These are phyloP conservation scores for Adelognathus sp. DNA, from an alignment of 2,888 invertebrate species.

Conservation along the genomic window DNA sequence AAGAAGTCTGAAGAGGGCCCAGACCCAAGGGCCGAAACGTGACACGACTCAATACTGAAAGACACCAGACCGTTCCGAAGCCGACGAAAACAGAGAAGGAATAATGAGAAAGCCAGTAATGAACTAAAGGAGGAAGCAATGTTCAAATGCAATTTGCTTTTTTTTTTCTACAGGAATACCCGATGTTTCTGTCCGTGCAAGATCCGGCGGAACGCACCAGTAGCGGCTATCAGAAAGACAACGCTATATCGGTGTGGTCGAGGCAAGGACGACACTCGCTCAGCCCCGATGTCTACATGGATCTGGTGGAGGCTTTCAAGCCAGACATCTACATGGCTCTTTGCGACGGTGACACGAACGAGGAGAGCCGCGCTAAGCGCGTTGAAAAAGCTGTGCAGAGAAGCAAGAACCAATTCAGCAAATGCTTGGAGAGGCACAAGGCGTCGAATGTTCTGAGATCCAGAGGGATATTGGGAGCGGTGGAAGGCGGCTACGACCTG, in stretches of 20 bases:
- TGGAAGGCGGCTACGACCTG: conserved; percentile 89
- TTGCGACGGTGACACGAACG: conserved; percentile 89
- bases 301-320: conserved; percentile 88
- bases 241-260: conserved; percentile 90
- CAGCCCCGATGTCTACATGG: conserved; percentile 88
- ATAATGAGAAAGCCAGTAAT: too few relatives aligned
- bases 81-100: too few relatives aligned
- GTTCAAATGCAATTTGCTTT: conserved; percentile 23
- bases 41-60: too few relatives aligned
- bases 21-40: too few relatives aligned
- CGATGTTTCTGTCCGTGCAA: conserved; percentile 84
- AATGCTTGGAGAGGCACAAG: conserved; percentile 86
- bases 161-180: conserved; percentile 80
- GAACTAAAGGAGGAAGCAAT: too few relatives aligned
- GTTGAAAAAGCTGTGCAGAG: conserved; percentile 87
- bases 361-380: conserved; percentile 87
- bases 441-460: conserved; percentile 83
- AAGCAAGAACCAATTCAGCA: conserved; percentile 86
- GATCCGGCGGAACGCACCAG: conserved; percentile 87
- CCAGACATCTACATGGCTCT: conserved; percentile 92
- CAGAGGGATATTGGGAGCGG: conserved; percentile 84
- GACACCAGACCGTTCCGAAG: too few relatives aligned
- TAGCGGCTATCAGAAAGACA: conserved; percentile 88
- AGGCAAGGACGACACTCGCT: conserved; percentile 88
- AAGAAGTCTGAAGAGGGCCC: too few relatives aligned